Evolutionary conservation across 2,888 invertebrate genomes (phyloP), one percentile per base, ranked within the genome.

Genomic region (Drepanosiphum platanoidis): DNA sequence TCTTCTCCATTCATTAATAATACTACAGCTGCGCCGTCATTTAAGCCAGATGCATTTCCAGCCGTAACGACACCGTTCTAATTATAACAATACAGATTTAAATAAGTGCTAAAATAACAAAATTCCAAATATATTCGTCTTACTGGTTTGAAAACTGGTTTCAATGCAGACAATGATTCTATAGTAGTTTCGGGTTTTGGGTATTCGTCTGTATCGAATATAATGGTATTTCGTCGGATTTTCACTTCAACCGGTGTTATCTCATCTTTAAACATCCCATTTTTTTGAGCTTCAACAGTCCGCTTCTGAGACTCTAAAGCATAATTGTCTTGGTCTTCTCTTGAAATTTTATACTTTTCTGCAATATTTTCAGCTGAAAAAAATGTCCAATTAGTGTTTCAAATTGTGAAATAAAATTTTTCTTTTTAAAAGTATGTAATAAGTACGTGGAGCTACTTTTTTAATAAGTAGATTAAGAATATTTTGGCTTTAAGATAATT

Each of bases 1-100:
- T 92, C 91, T 58, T 91, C 90, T 86, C 91, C 91, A 32, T 92
- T 93, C 90, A 94, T 93, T 58, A 98, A 88, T 30, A 97, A 90
- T 1, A 97, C 90, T 1, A 94, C 96, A 5, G 97, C 96, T 3
- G 97, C 97, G 0, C 97, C 97, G 90, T 98, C 98, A 89, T 95
- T 95, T 58, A 95, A 91, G 42, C 95, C 95, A 13, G 95, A 95
- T 1, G 95, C 92, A 91, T 94, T 95, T 71, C 94, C 95, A 52
- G 95, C 92, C 5, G 96, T 96, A 8, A 96, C 94, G 0, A 94
- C 93, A 7, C 93, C 94, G 86, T 90, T 90, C 91, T 92, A 87
- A 70, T 52, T 58, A 70, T 30, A 22, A 36, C 36, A 80, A 11
- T 39, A 46, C 4, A 15, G 34, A 64, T 68, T 34, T 78, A 11